Conservation (phyloP, 2,113 vertebrate species). For the Paramisgurnus dabryanus region DNA sequence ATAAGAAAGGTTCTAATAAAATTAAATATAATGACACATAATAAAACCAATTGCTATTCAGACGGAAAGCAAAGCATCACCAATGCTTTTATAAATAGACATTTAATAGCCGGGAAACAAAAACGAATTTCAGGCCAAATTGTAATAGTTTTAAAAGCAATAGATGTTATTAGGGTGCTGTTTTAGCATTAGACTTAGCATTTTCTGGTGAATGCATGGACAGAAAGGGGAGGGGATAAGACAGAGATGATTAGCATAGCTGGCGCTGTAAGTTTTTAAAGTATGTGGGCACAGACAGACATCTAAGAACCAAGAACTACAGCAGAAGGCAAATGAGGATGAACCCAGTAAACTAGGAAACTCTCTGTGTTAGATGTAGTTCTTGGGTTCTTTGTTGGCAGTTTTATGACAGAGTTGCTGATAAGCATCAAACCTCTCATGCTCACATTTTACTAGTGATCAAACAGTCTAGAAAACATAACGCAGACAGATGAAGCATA, state of each 20-base stretch:
- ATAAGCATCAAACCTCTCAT: not conserved
- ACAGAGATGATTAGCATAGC: conserved; percentile 14
- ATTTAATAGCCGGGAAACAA: not conserved
- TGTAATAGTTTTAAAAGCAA: conserved; percentile 30
- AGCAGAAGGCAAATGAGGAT: conserved; percentile 11
- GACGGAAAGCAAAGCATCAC: not conserved
- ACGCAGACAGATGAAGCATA: not conserved
- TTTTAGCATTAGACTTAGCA: conserved; percentile 1
- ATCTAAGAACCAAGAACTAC: not conserved
- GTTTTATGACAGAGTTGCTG: not conserved
- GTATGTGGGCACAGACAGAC: conserved; percentile 10
- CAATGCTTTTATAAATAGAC: not conserved
- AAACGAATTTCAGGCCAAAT: not conserved
- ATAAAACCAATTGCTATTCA: not conserved
- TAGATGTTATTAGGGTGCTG: conserved; percentile 22
- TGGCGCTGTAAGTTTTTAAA: not conserved
- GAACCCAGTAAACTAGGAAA: not conserved
- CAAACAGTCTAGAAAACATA: not conserved
- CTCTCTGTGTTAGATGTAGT: not conserved
- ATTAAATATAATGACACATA: no score
- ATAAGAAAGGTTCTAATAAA: not conserved
- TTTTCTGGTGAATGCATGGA: conserved; percentile 19
- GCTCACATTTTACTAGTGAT: no score
- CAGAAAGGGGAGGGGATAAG: not conserved
- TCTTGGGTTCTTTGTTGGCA: not conserved